Evolutionary conservation across 2,113 vertebrate genomes (phyloP).

Genomic region (Heterotis niloticus): DNA sequence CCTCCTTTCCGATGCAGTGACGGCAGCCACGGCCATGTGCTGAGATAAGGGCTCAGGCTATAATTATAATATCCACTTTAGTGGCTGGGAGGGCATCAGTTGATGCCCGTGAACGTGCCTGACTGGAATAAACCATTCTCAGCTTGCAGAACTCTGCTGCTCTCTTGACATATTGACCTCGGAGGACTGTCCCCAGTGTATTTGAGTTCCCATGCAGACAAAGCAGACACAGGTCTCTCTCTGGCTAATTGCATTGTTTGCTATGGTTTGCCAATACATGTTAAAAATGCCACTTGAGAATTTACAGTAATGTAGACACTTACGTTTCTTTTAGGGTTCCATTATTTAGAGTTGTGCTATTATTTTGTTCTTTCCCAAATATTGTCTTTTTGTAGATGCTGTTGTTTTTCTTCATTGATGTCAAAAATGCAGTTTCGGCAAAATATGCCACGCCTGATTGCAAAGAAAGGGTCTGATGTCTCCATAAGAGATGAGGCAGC

Average conservation of each 20-base stretch:
- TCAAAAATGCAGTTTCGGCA: not conserved
- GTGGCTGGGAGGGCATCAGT: not conserved
- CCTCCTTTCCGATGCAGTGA: not conserved
- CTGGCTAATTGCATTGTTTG: not conserved
- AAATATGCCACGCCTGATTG: no score
- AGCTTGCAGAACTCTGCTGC: constrained; percentile 28
- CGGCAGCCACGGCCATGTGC: not conserved
- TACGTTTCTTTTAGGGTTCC: not conserved
- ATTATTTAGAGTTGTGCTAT: not conserved
- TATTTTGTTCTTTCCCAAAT: not conserved
- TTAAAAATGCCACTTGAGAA: not conserved
- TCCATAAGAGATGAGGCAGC: not conserved
- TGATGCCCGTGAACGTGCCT: not conserved
- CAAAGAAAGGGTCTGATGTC: not conserved
- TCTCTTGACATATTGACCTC: not conserved
- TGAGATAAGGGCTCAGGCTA: constrained; percentile 39
- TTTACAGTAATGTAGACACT: not conserved
- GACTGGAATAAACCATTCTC: constrained; percentile 47
- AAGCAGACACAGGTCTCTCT: not conserved
- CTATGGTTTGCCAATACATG: not conserved
- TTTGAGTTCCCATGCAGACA: not conserved
- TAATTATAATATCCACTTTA: constrained; percentile 48
- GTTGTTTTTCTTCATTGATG: not conserved
- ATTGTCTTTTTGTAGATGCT: not conserved
- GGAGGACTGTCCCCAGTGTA: not conserved